phyloP scores from a whole-genome alignment of 1,140 invertebrate species.

The Drosophila pandora region DNA sequence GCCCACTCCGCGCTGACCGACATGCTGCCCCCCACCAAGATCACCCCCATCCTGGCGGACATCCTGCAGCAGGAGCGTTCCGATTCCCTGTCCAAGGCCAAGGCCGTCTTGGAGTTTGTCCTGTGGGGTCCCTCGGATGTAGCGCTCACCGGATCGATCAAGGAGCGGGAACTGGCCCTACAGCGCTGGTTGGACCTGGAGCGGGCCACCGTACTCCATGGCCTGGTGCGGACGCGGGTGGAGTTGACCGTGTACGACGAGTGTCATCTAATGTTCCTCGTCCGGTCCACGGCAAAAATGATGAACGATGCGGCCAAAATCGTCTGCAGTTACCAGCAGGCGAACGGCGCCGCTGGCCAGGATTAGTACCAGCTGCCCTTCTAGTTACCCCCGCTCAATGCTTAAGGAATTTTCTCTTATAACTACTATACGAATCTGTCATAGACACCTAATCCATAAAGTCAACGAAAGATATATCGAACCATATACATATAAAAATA shows the following conservation, averaged over 20 bases:
- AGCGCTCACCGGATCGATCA: slow-evolving; percentile 86
- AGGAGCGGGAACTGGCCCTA: slow-evolving; percentile 88
- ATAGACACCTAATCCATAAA: slow-evolving; percentile 67
- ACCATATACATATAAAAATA: slow-evolving; percentile 20
- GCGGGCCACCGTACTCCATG: slow-evolving; percentile 91
- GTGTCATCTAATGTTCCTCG: slow-evolving; percentile 91
- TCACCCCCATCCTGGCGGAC: slow-evolving; percentile 88
- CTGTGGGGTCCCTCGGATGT: slow-evolving; percentile 93
- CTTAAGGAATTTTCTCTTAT: slow-evolving; percentile 27
- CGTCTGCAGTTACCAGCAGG: slow-evolving; percentile 74
- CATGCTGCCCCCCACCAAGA: slow-evolving; percentile 87
- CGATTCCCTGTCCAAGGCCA: slow-evolving; percentile 87
- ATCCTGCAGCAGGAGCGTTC: slow-evolving; percentile 89
- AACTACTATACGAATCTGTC: slow-evolving; percentile 64
- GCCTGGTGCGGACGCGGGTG: slow-evolving; percentile 89
- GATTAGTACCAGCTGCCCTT: slow-evolving; percentile 42
- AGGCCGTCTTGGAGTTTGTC: slow-evolving; percentile 92
- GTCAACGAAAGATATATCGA: slow-evolving; percentile 42
- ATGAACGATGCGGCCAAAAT: slow-evolving; percentile 90
- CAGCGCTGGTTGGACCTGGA: slow-evolving; percentile 94
- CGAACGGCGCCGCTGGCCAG: slow-evolving; percentile 15
- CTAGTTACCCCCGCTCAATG: slow-evolving; percentile 21
- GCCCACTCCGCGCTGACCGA: slow-evolving; percentile 89
- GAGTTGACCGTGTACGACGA: slow-evolving; percentile 91
- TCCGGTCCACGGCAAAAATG: slow-evolving; percentile 90